Evolutionary conservation across 2,797 vertebrate species (phyloP).

Genomic region (Linurgus olivaceus): DNA sequence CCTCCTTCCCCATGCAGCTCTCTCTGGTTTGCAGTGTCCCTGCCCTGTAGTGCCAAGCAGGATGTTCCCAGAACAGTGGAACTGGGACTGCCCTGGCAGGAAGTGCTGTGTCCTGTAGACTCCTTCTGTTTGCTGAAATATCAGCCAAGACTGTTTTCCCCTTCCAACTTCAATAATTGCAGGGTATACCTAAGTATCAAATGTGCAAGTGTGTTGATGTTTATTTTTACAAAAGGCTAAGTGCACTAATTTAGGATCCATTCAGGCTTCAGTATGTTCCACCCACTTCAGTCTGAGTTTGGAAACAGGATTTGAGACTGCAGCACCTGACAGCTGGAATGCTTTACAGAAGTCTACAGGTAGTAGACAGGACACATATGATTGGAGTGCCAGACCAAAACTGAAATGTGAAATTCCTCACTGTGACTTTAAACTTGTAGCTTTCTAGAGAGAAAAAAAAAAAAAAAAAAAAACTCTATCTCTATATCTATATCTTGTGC

Average conservation of each 20-base stretch:
- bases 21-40: not conserved
- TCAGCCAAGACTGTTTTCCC: not conserved
- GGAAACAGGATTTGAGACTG: not conserved
- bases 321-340: not conserved
- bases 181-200: not conserved
- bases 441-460: not conserved
- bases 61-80: not conserved
- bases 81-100: not conserved
- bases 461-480: too few relatives aligned
- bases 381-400: slow-evolving; percentile 59
- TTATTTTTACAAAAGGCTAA: not conserved
- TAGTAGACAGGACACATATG: not conserved
- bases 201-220: not conserved
- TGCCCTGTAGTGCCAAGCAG: not conserved
- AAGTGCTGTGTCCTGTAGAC: not conserved
- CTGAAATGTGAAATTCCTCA: slow-evolving; percentile 31
- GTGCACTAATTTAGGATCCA: not conserved
- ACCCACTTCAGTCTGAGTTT: not conserved
- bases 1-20: accelerated
- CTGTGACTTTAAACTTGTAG: slow-evolving; percentile 66
- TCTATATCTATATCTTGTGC: slow-evolving; percentile 22
- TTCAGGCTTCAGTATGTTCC: not conserved
- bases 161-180: not conserved
- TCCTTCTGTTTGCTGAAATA: not conserved
- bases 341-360: not conserved